Base-by-base conservation (phyloP, 1,140 invertebrate genomes). In the Papilio glaucus region DNA sequence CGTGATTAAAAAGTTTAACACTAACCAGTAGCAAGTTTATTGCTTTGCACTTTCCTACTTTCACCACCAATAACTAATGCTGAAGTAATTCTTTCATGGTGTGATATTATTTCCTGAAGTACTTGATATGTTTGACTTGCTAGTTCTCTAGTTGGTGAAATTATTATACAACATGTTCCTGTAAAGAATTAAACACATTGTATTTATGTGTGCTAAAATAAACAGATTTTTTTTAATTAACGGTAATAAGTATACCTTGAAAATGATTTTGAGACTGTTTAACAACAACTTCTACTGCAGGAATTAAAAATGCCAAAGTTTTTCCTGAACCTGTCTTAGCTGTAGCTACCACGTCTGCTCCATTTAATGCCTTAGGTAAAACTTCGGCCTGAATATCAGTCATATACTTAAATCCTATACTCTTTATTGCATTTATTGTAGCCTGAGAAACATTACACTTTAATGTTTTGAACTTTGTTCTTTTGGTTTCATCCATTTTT, bases 101-200 rank as follows among this genome's bases (percentile, higher is more conserved):
- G 96, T 62, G 88, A 86, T 33, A 97, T 97, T 77, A 99, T 93
- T 87, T 97, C 97, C 75, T 95, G 94, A 6, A 99, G 87, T 0
- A 97, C 97, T 89, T 97, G 96, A 94, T 97, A 98, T 77, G 98
- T 99, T 89, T 99, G 98, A 88, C 96, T 97, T 41, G 98, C 98
- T 24, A 99, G 90, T 90, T 99, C 98, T 89, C 98, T 94, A 8
- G 97, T 98, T 45, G 98, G 98, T 10, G 98, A 98, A 70, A 99
- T 98, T 68, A 99, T 95, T 12, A 99, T 93, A 15, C 95, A 96
- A 38, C 95, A 96, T 70, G 98, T 94, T 0, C 97, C 97, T 92
- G 72, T 69, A 84, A 85, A 8, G 12, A 49, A 67, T 45, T 63
- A 39, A 45, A 26, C 1, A 26, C 6, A 26, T 41, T 13, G 10